Conservation (phyloP, 2,797 vertebrate genomes). For the Lacerta bilineata region DNA sequence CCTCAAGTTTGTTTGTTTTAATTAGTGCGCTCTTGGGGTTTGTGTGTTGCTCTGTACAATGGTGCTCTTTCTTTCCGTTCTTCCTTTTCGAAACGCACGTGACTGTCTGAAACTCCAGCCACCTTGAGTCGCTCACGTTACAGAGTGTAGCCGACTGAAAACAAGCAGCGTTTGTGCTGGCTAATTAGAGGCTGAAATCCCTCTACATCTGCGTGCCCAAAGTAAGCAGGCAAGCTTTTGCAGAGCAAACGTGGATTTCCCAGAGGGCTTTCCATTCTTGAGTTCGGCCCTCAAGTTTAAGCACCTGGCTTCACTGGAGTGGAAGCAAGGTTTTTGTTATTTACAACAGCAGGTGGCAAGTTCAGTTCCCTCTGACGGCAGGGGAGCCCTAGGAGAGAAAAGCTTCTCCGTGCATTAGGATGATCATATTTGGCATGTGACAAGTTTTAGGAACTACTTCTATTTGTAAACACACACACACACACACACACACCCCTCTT, state of each 20-base stretch:
- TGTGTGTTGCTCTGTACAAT: neutral
- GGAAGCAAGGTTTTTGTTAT: slow-evolving; percentile 47
- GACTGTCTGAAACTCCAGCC: slow-evolving; percentile 60
- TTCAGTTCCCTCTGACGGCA: slow-evolving; percentile 1
- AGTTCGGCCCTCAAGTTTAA: slow-evolving; percentile 42
- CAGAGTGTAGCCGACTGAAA: slow-evolving; percentile 52
- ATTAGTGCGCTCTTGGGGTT: neutral
- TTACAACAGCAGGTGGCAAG: slow-evolving; percentile 14
- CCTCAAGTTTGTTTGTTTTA: slow-evolving; percentile 19
- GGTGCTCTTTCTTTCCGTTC: slow-evolving; percentile 17
- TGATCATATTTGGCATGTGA: slow-evolving; percentile 2
- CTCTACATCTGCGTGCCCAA: slow-evolving; percentile 51
- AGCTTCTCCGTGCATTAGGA: slow-evolving; percentile 13
- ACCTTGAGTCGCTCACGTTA: slow-evolving; percentile 20
- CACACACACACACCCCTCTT: neutral
- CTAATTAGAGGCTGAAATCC: slow-evolving; percentile 72
- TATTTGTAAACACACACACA: neutral
- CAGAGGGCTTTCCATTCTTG: slow-evolving; percentile 67
- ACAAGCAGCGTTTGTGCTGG: slow-evolving; percentile 60
- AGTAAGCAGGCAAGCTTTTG: slow-evolving; percentile 60
- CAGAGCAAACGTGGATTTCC: slow-evolving; percentile 54
- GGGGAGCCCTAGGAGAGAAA: neutral
- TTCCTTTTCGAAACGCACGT: rapidly evolving
- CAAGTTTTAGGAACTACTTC: neutral
- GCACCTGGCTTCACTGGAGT: slow-evolving; percentile 67